Base-by-base conservation (phyloP, 2,113 vertebrate species). In the Callorhinus ursinus region DNA sequence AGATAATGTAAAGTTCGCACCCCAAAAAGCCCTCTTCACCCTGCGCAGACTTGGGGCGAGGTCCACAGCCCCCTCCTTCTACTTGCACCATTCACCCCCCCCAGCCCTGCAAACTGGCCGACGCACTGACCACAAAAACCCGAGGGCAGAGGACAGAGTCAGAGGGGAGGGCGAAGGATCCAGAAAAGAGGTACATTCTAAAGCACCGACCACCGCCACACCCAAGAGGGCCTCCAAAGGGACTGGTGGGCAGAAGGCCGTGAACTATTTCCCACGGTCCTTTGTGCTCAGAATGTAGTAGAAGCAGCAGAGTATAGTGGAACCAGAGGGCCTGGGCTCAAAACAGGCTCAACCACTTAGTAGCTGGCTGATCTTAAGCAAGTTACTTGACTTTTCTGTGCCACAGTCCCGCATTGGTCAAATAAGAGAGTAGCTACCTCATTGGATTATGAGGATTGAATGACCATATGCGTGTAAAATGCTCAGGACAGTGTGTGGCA, bases 41-140 rank as follows among this genome's bases (percentile, higher is more conserved):
- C 65, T 67, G 10, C 19, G 14, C 94, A 92, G 51, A 61, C 31
- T 77, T 61, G 24, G 22, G 36, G 4, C 26, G 7, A 19, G 1
- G 33, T 1, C 51, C 46, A 36, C 21, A 65, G 3, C 28, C 31
- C 4, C 55, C 36, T 36, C 69, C 26, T 51, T 61, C 77, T 36
- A 1, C 5, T 36, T 69, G 51, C 46, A 65, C 0, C 1, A 13
- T 28, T 16, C 3, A 10, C 22, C 21, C 63, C 4, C 18, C 2
- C 65, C 12, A 11, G 33, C 5, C 11, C 67, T 57, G 28, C 79
- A 74, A 42, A 59, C 0, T 51, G 74, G 7, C 39, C 16, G 33
- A 55, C 77, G 61, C 42, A 61, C 28, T 19, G 21, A 79, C 57
- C 61, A 31, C 10, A 88, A 77, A 85, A 84, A 26, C 18, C 57